Percentiles rank a stretch among this genome's conserved stretches.
These are phyloP conservation scores for Microctenopoma lineatum DNA, from an alignment of 2,797 vertebrate species.

Conservation along the genomic window DNA sequence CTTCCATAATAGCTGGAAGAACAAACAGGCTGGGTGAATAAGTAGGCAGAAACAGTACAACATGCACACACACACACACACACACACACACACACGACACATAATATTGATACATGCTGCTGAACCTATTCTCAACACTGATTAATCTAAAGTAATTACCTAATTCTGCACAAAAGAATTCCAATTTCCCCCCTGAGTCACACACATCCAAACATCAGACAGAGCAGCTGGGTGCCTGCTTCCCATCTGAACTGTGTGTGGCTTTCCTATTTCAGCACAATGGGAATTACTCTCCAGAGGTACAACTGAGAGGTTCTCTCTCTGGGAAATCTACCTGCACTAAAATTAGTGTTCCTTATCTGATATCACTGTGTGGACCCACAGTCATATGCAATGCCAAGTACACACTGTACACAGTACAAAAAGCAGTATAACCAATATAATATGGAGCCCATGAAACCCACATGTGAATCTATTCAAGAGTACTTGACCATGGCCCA, in stretches of 20 bases:
- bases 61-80: constrained; percentile 10
- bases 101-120: constrained; percentile 1
- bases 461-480: constrained; percentile 30
- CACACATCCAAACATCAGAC: constrained; percentile 43
- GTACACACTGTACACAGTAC: constrained; percentile 4
- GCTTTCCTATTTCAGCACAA: constrained; percentile 31
- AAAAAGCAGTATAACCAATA: constrained; percentile 60
- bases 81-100: constrained; percentile 9
- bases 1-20: constrained; percentile 93
- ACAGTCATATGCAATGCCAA: constrained; percentile 26
- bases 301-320: constrained; percentile 24
- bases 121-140: constrained; percentile 20
- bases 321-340: constrained; percentile 24
- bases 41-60: background rate
- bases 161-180: constrained; percentile 41
- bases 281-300: constrained; percentile 19
- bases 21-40: constrained; percentile 51
- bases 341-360: background rate
- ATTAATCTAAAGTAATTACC: constrained; percentile 58
- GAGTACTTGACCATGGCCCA: constrained; percentile 61
- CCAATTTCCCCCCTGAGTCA: constrained; percentile 31
- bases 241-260: constrained; percentile 26
- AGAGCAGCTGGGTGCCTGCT: background rate
- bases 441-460: constrained; percentile 37
- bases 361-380: constrained; percentile 18